These are phyloP conservation scores for Drosophila parvula DNA, from an alignment of 1,140 invertebrate species.

Conservation along the genomic window DNA sequence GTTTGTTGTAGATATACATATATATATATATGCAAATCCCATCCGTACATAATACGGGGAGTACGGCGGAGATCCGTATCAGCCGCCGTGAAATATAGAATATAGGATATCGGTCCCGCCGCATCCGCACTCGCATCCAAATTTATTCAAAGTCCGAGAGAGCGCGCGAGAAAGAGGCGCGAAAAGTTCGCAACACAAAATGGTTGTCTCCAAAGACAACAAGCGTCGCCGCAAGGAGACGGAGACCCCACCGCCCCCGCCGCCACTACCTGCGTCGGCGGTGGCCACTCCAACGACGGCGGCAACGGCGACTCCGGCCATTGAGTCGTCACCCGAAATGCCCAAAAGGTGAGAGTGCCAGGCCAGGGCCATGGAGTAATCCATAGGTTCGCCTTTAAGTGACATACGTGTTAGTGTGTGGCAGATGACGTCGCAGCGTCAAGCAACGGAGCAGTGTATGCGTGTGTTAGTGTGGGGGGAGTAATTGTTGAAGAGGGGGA, in stretches of 20 bases:
- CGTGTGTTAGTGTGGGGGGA: slow-evolving; percentile 8
- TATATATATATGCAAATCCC: slow-evolving; percentile 50
- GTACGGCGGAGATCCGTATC: slow-evolving; percentile 37
- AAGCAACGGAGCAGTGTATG: background rate
- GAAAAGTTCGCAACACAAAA: slow-evolving; percentile 76
- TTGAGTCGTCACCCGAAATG: slow-evolving; percentile 84
- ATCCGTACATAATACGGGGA: slow-evolving; percentile 55
- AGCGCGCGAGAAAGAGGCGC: slow-evolving; percentile 70
- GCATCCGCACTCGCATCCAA: slow-evolving; percentile 10
- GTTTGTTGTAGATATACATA: slow-evolving; percentile 68
- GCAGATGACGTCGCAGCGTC: slow-evolving; percentile 70
- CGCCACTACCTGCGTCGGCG: slow-evolving; percentile 41
- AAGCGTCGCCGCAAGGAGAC: slow-evolving; percentile 81
- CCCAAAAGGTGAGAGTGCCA: slow-evolving; percentile 77
- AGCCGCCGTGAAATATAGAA: slow-evolving; percentile 35
- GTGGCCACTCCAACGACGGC: slow-evolving; percentile 37
- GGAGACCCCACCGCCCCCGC: slow-evolving; percentile 72
- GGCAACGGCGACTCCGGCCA: slow-evolving; percentile 43
- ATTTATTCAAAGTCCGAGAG: slow-evolving; percentile 30
- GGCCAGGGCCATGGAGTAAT: slow-evolving; percentile 13
- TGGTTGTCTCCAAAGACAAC: slow-evolving; percentile 84
- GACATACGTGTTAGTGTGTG: slow-evolving; percentile 41
- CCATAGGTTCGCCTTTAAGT: slow-evolving; percentile 20
- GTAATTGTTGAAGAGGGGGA: slow-evolving; percentile 10
- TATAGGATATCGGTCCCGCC: slow-evolving; percentile 22